Evolutionary conservation across 2,888 invertebrate species (phyloP).

Genomic region (Aphidius colemani): DNA sequence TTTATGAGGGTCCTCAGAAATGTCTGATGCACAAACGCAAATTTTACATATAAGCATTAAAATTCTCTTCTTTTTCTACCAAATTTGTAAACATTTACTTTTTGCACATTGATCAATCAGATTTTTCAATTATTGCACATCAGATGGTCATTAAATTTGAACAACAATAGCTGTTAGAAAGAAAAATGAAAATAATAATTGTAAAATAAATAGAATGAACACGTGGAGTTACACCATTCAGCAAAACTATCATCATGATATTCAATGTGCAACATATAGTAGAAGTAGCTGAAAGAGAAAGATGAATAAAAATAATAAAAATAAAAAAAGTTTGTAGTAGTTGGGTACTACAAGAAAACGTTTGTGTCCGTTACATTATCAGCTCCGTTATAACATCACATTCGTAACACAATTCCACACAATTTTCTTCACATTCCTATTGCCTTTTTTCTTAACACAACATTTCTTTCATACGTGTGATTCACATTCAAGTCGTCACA

Average conservation of each 20-base stretch:
- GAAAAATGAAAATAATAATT: too few relatives aligned
- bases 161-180: too few relatives aligned
- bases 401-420: constrained; percentile 51
- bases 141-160: too few relatives aligned
- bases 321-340: constrained; percentile 35
- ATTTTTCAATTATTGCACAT: too few relatives aligned
- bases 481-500: too few relatives aligned
- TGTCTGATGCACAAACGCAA: constrained; percentile 31
- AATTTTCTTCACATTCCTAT: constrained; percentile 29
- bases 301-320: constrained; percentile 34
- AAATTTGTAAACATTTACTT: constrained; percentile 26
- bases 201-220: constrained; percentile 2
- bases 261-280: background rate
- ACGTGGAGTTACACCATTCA: constrained; percentile 49
- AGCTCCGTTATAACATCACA: constrained; percentile 57
- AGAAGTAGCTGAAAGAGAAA: constrained; percentile 13
- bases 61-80: too few relatives aligned
- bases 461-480: too few relatives aligned
- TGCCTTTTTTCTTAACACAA: constrained; percentile 23
- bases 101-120: constrained; percentile 36
- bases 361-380: constrained; percentile 57
- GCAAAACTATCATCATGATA: constrained; percentile 50
- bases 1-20: constrained; percentile 45
- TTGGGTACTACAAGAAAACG: constrained; percentile 36
- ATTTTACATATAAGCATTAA: too few relatives aligned